A percentile compares a stretch with the other conserved stretches of the same genome.
Conservation (phyloP, 2,888 invertebrate genomes). For the Notodonta dromedarius region DNA sequence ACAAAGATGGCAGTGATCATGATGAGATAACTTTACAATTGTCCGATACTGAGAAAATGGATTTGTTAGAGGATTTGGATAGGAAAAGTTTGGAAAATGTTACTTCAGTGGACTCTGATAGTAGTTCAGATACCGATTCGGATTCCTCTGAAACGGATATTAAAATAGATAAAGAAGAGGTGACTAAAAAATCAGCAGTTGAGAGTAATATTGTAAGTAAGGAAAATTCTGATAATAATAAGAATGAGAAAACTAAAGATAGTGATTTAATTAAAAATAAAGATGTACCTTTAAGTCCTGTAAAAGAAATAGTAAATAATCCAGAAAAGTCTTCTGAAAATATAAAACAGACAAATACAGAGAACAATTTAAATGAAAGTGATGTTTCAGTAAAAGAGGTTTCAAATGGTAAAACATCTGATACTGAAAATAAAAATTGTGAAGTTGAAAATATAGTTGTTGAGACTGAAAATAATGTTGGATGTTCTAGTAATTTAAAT, state of each 20-base stretch:
- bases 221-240: neutral
- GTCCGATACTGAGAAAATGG: conserved; percentile 79
- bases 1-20: conserved; percentile 67
- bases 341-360: neutral
- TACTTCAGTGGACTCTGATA: conserved; percentile 53
- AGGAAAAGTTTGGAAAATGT: conserved; percentile 62
- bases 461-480: neutral
- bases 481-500: neutral
- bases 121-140: conserved; percentile 41
- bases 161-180: conserved; percentile 12
- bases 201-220: conserved; percentile 5
- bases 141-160: conserved; percentile 37
- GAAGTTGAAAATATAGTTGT: neutral
- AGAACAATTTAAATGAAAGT: neutral
- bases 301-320: conserved; percentile 1
- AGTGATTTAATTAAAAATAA: neutral
- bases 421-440: conserved; percentile 1
- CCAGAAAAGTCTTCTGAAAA: neutral
- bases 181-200: conserved; percentile 7
- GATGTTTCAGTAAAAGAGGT: neutral
- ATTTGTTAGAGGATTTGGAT: conserved; percentile 73
- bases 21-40: conserved; percentile 77
- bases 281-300: neutral
- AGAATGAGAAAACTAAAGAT: neutral
- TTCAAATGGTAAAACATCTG: neutral